Percentiles rank a stretch among this genome's conserved stretches.
Conservation (phyloP, 2,797 vertebrate genomes). For the Vipera ursinii region DNA sequence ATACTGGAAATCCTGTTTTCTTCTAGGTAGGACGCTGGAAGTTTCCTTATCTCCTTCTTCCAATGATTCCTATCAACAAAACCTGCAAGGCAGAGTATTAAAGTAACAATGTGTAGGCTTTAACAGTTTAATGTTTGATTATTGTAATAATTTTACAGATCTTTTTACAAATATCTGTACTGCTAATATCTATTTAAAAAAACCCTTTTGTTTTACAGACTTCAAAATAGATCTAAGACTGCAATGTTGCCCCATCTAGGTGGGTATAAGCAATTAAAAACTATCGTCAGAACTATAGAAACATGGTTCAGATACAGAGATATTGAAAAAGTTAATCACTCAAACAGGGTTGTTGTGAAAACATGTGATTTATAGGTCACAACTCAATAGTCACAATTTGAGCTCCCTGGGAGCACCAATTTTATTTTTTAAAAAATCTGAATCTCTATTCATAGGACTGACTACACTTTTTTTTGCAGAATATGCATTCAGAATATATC, state of each 20-base stretch:
- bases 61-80: not conserved
- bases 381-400: not conserved
- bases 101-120: not conserved
- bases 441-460: not conserved
- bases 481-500: not conserved
- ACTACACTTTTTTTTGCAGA: not conserved
- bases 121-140: not conserved
- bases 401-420: not conserved
- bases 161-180: not conserved
- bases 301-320: not conserved
- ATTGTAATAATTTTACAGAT: not conserved
- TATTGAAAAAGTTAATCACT: not conserved
- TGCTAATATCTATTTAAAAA: not conserved
- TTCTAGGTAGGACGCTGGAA: not conserved
- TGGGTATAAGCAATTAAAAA: not conserved
- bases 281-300: not conserved
- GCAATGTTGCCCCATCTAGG: not conserved
- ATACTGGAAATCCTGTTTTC: not conserved
- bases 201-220: not conserved
- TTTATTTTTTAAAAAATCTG: not conserved
- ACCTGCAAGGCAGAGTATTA: not conserved
- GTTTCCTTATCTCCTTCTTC: not conserved
- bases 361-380: not conserved
- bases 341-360: not conserved
- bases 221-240: not conserved